Conservation (phyloP, 2,797 vertebrate species). For the Mus caroli region DNA sequence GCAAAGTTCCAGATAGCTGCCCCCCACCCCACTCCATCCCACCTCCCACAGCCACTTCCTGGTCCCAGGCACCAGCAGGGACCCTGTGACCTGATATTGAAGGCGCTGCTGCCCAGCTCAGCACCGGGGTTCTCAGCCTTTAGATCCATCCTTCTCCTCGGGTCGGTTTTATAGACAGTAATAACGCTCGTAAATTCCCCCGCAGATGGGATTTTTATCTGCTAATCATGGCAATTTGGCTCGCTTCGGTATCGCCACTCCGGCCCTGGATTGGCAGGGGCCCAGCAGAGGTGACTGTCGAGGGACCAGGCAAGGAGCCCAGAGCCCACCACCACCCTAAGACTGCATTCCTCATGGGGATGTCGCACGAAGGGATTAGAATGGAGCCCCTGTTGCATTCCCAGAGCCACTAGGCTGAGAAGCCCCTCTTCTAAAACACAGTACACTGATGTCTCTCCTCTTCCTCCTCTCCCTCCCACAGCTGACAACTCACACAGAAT, state of each 20-base stretch:
- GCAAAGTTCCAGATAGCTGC: neutral
- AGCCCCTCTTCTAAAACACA: neutral
- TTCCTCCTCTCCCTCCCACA: neutral
- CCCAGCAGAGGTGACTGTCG: neutral
- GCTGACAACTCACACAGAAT: rapidly evolving
- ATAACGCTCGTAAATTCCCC: constrained; percentile 83
- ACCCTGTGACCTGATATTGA: constrained; percentile 81
- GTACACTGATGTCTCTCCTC: rapidly evolving
- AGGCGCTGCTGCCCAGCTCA: constrained; percentile 69
- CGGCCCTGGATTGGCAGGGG: neutral
- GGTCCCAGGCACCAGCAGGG: neutral
- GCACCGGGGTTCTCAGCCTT: constrained; percentile 70
- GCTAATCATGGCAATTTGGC: neutral
- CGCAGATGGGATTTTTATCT: constrained; percentile 86
- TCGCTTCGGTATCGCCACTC: neutral
- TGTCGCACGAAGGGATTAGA: neutral
- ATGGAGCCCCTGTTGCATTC: neutral
- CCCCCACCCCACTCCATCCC: neutral
- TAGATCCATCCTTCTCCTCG: constrained; percentile 28
- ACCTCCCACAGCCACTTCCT: neutral
- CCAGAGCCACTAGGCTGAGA: no score
- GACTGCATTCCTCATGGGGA: neutral
- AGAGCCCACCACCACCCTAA: constrained; percentile 44
- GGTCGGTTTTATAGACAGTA: constrained; percentile 51
- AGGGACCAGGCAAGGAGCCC: constrained; percentile 24